Evolutionary conservation across 2,888 invertebrate genomes (phyloP).

Genomic region (Stratiomys singularior): DNA sequence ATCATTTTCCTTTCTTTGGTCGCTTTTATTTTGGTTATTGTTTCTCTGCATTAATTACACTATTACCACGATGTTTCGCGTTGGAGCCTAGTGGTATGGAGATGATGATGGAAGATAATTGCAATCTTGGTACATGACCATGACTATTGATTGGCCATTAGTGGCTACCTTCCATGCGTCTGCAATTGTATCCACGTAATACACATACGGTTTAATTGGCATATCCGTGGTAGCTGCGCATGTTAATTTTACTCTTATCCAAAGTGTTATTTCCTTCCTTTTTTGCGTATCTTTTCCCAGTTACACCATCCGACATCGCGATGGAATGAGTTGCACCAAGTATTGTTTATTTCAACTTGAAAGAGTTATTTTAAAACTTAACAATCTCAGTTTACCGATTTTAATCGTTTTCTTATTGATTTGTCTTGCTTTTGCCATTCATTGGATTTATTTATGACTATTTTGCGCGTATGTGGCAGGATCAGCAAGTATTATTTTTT

Average conservation of each 20-base stretch:
- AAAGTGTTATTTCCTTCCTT: not conserved
- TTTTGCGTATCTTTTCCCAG: not conserved
- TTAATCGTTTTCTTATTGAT: not conserved
- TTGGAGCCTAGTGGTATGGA: no score
- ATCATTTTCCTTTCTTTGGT: not conserved
- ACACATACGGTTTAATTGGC: not conserved
- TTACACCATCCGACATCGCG: not conserved
- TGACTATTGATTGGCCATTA: slow-evolving; percentile 9
- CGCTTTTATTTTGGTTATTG: not conserved
- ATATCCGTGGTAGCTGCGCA: not conserved
- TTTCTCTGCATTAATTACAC: not conserved
- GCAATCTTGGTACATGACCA: slow-evolving; percentile 29
- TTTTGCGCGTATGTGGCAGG: not conserved
- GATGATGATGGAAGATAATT: not conserved
- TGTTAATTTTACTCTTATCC: not conserved
- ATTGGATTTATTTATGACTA: not conserved
- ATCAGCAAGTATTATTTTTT: no score
- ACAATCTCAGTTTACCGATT: not conserved
- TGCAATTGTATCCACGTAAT: not conserved
- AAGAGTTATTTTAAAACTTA: not conserved
- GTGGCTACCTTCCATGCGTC: not conserved
- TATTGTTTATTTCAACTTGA: not conserved
- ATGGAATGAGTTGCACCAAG: no score
- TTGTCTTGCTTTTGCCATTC: not conserved
- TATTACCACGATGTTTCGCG: no score